A percentile compares a stretch with the other conserved stretches of the same genome.
These are phyloP conservation scores for Tetramorium alpestre DNA, from an alignment of 1,140 invertebrate species.

Conservation along the genomic window DNA sequence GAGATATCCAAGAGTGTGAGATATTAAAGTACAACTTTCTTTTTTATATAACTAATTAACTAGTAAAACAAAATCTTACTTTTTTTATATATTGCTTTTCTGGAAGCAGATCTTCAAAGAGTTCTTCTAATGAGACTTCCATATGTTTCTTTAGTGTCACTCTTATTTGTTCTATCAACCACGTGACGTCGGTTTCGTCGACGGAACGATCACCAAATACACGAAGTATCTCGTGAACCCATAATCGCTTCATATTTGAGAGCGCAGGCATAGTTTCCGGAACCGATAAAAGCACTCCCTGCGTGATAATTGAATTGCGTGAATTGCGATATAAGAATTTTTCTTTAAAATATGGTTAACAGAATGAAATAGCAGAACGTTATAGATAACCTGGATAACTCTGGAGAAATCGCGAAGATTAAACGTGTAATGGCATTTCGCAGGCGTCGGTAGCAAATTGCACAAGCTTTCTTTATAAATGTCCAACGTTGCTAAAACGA, in stretches of 20 bases:
- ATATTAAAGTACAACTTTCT: background rate
- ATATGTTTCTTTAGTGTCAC: conserved; percentile 87
- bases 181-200: conserved; percentile 92
- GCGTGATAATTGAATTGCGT: conserved; percentile 27
- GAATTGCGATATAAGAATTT: background rate
- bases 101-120: conserved; percentile 82
- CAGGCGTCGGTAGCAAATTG: conserved; percentile 95
- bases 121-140: conserved; percentile 81
- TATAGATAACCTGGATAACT: conserved; percentile 91
- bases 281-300: conserved; percentile 96
- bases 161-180: conserved; percentile 91
- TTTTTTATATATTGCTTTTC: background rate
- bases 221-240: conserved; percentile 97
- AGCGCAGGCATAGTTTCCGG: conserved; percentile 96
- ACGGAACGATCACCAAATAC: conserved; percentile 98
- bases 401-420: conserved; percentile 97
- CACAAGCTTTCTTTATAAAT: conserved; percentile 94
- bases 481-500: conserved; percentile 94
- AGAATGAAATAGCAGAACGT: background rate
- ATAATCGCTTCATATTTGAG: conserved; percentile 95
- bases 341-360: background rate
- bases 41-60: conserved; percentile 1
- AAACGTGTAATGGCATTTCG: conserved; percentile 97
- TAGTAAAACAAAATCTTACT: background rate
- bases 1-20: background rate